Evolutionary conservation across 2,888 invertebrate species (phyloP), one percentile per base, ranked within the genome.

Genomic region (Meiosimyza platycephala): DNA sequence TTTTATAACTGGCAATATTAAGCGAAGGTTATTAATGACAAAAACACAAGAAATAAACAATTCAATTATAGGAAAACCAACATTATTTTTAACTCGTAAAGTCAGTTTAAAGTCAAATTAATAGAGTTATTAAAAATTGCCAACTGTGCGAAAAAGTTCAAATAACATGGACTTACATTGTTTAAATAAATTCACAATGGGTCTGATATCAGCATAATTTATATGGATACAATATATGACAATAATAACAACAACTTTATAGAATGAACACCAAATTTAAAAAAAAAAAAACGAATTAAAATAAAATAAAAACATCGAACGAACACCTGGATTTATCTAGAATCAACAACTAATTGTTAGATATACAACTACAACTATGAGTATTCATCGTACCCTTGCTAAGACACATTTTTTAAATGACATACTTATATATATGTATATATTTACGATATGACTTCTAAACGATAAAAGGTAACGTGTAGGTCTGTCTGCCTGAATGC

Each of bases 241-340:
- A n/a, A n/a, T n/a, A 57, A 13, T 18, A 22, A 57, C 22, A 28
- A 22, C 16, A 9, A 57, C 12, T 28, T 18, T 13, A 57, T n/a
- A 16, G 47, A 33, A 9, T 52, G 28, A 51, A 16, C 51, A 52
- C 65, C 52, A 33, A 65, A 65, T 16, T 48, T n/a, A 40, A 12
- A 48, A 40, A 67, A 18, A 51, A 51, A 12, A 52, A 28, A 51
- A 16, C 33, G 15, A 40, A 54, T 40, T 13, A 51, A n/a, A 16
- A 64, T 18, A 64, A 50, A 60, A 69, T 9, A 9, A 51, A 70
- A 51, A 47, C 16, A 60, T 4, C 60, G 40, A 70, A 47, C 67
- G 74, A 74, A 74, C 74, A 74, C 74, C 74, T 74, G 74, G 74
- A 74, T 71, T 71, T 74, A 73, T 74, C 71, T 74, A 74, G 74